Base-by-base conservation (phyloP, 1,140 invertebrate genomes). In the Ceratina japonica region DNA sequence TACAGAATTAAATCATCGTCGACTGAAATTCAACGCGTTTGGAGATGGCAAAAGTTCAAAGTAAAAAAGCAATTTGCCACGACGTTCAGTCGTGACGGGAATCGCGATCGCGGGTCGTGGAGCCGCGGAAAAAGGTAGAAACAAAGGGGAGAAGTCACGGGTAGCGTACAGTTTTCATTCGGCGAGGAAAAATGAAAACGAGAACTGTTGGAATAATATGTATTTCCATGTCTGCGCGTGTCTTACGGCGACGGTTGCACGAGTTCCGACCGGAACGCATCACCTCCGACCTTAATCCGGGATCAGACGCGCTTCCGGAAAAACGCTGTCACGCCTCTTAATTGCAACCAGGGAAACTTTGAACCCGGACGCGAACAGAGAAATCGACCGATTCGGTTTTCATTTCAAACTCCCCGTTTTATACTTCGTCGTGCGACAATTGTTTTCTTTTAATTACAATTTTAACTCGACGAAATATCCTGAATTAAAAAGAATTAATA, bases 261-360 rank as follows among this genome's bases (percentile, higher is more conserved):
- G 27, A 31, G 27, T 31, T 31, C 27, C 27, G 27, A 31, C 27
- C 64, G 64, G 64, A 51, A 59, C n/a, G 27, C 12, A 24, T 51
- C 63, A 58, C 31, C 74, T 69, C 22, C 65, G 75, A 76, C 65
- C 65, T 76, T 62, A 70, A 76, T 70, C 65, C 24, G 75, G 75
- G 44, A 70, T 76, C 58, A 70, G 65, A 44, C 27, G 27, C 75
- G 20, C 10, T 70, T 62, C 74, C 44, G 75, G 65, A 76, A 76
- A 70, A 76, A 70, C 56, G 56, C 22, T 44, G 62, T 44, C 73
- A 20, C 20, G 63, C 22, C 52, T 76, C 27, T 52, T 76, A 76
- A 69, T 76, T 76, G 65, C 56, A 8, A 51, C n/a, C 37, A 56
- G 13, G 54, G 7, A 69, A 76, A 76, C 31, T 24, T 75, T 22